phyloP scores from a whole-genome alignment of 2,797 vertebrate species.

The Scyliorhinus canicula region DNA sequence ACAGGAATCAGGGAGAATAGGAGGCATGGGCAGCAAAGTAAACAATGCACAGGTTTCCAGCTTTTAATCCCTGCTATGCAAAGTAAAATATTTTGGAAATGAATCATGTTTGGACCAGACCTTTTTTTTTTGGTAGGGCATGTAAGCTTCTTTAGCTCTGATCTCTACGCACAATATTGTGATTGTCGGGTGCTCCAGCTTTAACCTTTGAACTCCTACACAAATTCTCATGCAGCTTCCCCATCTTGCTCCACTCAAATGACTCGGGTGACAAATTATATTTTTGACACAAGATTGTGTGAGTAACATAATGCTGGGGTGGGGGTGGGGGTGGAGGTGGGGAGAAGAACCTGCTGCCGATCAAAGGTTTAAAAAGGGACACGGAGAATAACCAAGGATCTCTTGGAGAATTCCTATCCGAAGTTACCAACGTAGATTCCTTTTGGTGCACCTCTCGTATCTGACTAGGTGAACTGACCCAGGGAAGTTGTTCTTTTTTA shows the following conservation, averaged over 20 bases:
- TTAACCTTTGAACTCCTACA: neutral
- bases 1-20: too few species aligned
- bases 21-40: neutral
- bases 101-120: conserved; percentile 10
- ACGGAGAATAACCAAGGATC: neutral
- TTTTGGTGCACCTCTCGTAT: neutral
- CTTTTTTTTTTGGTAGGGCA: neutral
- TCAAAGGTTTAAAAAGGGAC: neutral
- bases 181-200: neutral
- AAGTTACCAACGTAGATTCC: neutral
- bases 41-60: neutral
- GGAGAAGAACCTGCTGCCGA: neutral
- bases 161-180: neutral
- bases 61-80: neutral
- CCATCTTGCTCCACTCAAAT: neutral
- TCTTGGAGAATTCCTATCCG: neutral
- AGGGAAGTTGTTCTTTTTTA: neutral
- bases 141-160: conserved; percentile 23
- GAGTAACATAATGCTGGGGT: neutral
- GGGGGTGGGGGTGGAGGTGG: too few species aligned
- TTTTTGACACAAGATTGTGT: neutral
- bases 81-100: conserved; percentile 24
- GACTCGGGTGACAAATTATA: neutral
- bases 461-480: neutral
- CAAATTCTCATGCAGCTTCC: neutral